A percentile compares a stretch with the other conserved stretches of the same genome.
These are phyloP conservation scores for Lithodes maja DNA, from an alignment of 2,888 invertebrate species.

Conservation along the genomic window DNA sequence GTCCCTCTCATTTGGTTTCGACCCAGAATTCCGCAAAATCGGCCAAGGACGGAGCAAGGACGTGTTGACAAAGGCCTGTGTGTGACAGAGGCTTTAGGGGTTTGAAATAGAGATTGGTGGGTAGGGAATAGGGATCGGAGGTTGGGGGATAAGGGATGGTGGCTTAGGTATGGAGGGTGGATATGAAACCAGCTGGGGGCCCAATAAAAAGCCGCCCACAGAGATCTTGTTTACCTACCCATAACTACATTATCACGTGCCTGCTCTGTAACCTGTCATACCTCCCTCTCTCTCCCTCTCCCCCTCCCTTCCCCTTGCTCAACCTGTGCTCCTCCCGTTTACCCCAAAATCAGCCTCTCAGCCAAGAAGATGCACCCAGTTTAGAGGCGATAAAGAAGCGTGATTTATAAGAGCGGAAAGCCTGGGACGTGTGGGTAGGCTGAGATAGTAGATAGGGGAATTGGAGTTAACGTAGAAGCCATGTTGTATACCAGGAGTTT, in stretches of 20 bases:
- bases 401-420: not conserved
- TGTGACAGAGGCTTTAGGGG: no score
- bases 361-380: not conserved
- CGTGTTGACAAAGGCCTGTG: no score
- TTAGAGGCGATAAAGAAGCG: not conserved
- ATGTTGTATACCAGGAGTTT: no score
- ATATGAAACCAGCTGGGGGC: no score
- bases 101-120: no score
- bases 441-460: not conserved
- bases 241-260: not conserved
- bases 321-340: not conserved
- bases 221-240: constrained; percentile 1
- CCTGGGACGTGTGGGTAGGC: not conserved
- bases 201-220: not conserved
- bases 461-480: no score
- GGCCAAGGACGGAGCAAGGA: no score
- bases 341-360: not conserved
- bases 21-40: no score
- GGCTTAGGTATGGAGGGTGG: no score
- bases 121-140: no score
- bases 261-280: not conserved
- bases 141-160: no score
- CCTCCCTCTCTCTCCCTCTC: not conserved
- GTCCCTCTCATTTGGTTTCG: no score
- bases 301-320: not conserved